Percentiles rank a stretch among this genome's conserved stretches.
Conservation (phyloP, 1,140 invertebrate genomes). For the Rhizoglyphus robini region DNA sequence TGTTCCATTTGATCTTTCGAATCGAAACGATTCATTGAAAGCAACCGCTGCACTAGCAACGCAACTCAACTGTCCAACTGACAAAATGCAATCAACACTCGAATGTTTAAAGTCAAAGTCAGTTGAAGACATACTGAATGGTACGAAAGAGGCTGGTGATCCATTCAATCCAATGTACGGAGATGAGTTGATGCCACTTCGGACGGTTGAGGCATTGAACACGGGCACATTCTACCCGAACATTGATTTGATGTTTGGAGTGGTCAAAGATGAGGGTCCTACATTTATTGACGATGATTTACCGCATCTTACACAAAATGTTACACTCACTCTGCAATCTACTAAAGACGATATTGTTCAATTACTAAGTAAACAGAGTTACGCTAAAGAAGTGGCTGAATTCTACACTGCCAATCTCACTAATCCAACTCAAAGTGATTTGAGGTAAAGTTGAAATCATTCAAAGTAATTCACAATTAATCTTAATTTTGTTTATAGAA, state of each 20-base stretch:
- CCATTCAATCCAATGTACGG: constrained; percentile 3
- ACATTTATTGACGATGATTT: not conserved
- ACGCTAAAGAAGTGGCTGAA: not conserved
- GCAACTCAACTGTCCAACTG: not conserved
- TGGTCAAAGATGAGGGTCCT: constrained; percentile 1
- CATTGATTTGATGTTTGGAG: constrained; percentile 10
- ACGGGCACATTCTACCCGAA: not conserved
- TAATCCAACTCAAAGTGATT: not conserved
- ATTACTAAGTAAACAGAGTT: not conserved
- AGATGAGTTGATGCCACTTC: constrained; percentile 8
- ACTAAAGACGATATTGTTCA: not conserved
- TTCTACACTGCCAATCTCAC: not conserved
- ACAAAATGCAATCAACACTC: not conserved
- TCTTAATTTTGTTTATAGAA: not conserved
- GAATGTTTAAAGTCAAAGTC: not conserved
- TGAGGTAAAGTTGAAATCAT: not conserved
- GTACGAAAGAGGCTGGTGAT: not conserved
- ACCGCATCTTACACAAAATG: not conserved
- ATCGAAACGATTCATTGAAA: constrained; percentile 43
- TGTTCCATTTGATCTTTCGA: constrained; percentile 26
- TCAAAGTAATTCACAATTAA: not conserved
- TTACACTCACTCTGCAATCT: not conserved
- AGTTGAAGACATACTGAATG: not conserved
- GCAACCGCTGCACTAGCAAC: constrained; percentile 24
- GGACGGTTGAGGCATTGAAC: constrained; percentile 10